Evolutionary conservation across 2,888 invertebrate genomes (phyloP), one percentile per base, ranked within the genome.

Genomic region (Gryllus longicercus): DNA sequence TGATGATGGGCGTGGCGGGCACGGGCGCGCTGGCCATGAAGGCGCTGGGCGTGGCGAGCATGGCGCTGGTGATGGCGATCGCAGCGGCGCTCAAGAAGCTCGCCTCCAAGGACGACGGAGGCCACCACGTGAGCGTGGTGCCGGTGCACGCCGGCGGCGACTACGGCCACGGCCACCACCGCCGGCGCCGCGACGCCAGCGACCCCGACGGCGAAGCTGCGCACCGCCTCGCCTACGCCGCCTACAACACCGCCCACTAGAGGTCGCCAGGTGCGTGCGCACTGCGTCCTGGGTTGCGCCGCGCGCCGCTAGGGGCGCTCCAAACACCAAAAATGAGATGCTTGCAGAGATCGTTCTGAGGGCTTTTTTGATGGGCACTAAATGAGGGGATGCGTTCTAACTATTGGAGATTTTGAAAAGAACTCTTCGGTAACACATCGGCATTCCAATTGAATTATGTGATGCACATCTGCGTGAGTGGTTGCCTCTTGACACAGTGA

Each of bases 21-120:
- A 88, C 95, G 2, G 94, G 92, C 83, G 90, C 94, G 0, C 86
- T 95, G 0, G 93, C 95, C 38, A 92, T 94, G 93, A 95, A 95
- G 84, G 88, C 88, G 18, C 84, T 88, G 10, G 87, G 88, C 86
- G 90, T 91, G 10, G 93, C 94, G 77, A 92, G 93, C 1, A 86
- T 94, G 80, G 95, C 95, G 0, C 86, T 95, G 16, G 91, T 94
- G 91, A 87, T 95, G 80, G 93, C 95, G 75, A 89, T 92, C n/a
- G 89, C 95, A 75, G 90, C 94, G 1, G 94, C 93, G 2, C 88
- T 93, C 75, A 95, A 95, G 88, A 93, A 93, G 82, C 86, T 94
- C 80, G 87, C 92, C 0, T 90, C 91, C 2, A 86, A 87, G 49
- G 91, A 91, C 49, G 90, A 90, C 8, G 91, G 91, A 10, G 87